Base-by-base conservation (phyloP, 2,113 vertebrate genomes). In the Dasypus novemcinctus region DNA sequence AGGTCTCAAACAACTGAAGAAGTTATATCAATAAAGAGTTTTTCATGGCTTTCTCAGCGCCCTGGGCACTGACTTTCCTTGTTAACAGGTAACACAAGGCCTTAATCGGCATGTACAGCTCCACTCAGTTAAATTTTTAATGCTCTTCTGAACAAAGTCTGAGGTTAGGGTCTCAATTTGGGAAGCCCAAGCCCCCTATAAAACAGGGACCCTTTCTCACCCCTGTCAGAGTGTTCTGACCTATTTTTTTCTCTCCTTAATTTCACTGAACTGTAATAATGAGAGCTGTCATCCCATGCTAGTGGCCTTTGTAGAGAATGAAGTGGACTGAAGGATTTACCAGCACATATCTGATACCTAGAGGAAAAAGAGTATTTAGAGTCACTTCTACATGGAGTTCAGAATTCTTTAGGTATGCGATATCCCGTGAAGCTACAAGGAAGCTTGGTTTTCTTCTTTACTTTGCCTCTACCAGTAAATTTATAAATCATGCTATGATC, bases 91-190 rank as follows among this genome's bases (percentile, higher is more conserved):
- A 59, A 59, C 8, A 64, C 57, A 57, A 95, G 68, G 68, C n/a
- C 27, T 83, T 66, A 29, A 68, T 81, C 7, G 25, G 68, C 83
- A 49, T 11, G 66, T 68, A 87, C 10, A 90, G 21, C 69, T 76
- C 49, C 3, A 29, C 49, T 90, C 87, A 69, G 57, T 90, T 82
- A 59, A 74, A 82, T 71, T 81, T 89, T 95, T 95, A 83, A 75
- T 93, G 54, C 1, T 59, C n/a, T 83, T 95, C n/a, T 71, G 64
- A 87, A 91, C 38, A 61, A 1, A 31, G 27, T 86, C 87, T 72
- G 54, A 78, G 78, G 27, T 88, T 76, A 90, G 27, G 5, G 5
- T 27, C 46, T 95, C 63, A 63, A 38, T 25, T 68, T 59, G 59
- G 78, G 69, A 91, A 90, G 89, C 43, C 74, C 31, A 72, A 63